Evolutionary conservation across 2,888 invertebrate genomes (phyloP).

Genomic region (Galeruca laticollis): DNA sequence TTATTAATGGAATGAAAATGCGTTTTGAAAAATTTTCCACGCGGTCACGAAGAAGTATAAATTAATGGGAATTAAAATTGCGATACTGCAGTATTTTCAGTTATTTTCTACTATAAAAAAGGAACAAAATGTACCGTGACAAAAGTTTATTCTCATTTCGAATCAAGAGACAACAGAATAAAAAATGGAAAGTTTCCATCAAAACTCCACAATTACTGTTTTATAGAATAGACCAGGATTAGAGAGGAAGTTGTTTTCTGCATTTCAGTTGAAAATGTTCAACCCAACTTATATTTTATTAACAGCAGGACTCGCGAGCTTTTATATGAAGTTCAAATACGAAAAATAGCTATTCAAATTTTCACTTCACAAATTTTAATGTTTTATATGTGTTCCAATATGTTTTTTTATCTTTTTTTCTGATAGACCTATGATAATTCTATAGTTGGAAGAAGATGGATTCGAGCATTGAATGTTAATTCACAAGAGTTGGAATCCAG

Average conservation of each 20-base stretch:
- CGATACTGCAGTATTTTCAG: neutral
- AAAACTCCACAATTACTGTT: neutral
- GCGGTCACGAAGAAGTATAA: neutral
- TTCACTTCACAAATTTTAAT: neutral
- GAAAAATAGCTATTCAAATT: neutral
- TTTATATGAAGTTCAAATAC: neutral
- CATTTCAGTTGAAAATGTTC: neutral
- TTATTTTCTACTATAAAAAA: neutral
- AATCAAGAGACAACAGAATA: neutral
- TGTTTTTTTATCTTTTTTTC: too few relatives aligned
- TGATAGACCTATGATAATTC: neutral
- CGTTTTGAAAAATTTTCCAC: neutral
- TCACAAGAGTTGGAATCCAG: too few relatives aligned
- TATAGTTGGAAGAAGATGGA: too few relatives aligned
- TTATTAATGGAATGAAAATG: neutral
- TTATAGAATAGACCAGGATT: neutral
- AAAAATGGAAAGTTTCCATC: neutral
- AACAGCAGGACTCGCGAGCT: neutral
- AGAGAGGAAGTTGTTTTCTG: neutral
- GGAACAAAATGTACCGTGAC: neutral
- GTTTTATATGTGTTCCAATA: neutral
- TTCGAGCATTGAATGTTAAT: too few relatives aligned
- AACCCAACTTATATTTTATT: neutral
- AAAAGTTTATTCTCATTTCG: neutral
- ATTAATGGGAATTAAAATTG: neutral